Evolutionary conservation across 1,140 invertebrate species (phyloP).

Genomic region (Pomacea maculata): DNA sequence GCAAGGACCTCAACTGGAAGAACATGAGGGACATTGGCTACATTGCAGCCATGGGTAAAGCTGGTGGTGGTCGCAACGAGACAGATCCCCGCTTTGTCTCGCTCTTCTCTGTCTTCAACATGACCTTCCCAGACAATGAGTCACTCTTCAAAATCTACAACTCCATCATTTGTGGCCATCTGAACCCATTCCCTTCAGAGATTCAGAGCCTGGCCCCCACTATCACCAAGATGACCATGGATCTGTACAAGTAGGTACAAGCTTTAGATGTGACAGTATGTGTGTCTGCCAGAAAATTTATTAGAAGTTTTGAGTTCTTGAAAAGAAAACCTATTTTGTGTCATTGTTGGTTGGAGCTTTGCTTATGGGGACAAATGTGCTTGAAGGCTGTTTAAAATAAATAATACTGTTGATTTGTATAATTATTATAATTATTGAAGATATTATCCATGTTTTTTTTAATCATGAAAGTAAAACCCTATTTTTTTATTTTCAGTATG

Average conservation of each 20-base stretch:
- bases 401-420: neutral
- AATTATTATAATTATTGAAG: neutral
- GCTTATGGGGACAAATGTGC: too few species aligned
- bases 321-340: too few species aligned
- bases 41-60: conserved; percentile 72
- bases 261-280: neutral
- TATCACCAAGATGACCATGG: conserved; percentile 81
- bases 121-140: conserved; percentile 79
- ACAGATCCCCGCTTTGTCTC: conserved; percentile 90
- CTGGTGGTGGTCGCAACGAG: conserved; percentile 86
- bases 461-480: neutral
- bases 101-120: conserved; percentile 86
- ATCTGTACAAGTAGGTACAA: conserved; percentile 77
- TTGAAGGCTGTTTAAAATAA: too few species aligned
- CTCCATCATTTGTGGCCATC: conserved; percentile 82
- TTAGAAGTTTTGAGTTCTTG: neutral
- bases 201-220: conserved; percentile 73
- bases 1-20: conserved; percentile 91
- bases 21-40: conserved; percentile 80
- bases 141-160: conserved; percentile 70
- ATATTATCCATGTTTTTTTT: neutral
- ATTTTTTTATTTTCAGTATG: conserved; percentile 52
- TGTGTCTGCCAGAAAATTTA: neutral
- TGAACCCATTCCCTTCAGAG: conserved; percentile 74
- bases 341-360: neutral